Base-by-base conservation (phyloP, 23 tunicate genomes). In the Diplosoma virens region DNA sequence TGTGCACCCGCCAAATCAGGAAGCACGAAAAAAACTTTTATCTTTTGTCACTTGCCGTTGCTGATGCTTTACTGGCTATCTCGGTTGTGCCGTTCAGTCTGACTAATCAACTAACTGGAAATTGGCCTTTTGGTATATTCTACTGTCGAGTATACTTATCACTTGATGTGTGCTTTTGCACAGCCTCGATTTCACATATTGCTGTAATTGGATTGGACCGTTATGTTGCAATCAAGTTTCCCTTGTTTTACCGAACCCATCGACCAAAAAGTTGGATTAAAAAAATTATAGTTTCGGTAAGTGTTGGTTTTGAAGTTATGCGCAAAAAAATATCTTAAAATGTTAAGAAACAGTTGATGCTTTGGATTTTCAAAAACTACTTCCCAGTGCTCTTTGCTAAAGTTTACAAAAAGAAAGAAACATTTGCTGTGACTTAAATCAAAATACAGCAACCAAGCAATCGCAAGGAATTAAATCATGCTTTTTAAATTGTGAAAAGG, bases 171-270 rank as follows among this genome's bases (percentile, higher is more conserved):
- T 37, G 81, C 54, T 76, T 92, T 17, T 85, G 92, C 70, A 92
- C 97, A 2, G 97, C 97, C 25, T 92, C 97, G 17, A 92, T 92
- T 2, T 92, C 92, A 76, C 81, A 67, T 61, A 92, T 92, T 33
- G 87, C 93, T 64, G 72, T 72, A 47, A 92, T 92, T 58, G 97
- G 92, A 16, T 23, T 92, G 33, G 97, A 92, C 73, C 83, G 97
- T 0, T 92, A 79, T 65, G 71, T 77, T 18, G 85, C 97, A 0
- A 87, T 92, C 24, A 76, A 77, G 36, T 78, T 50, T 33, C 97
- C 97, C 14, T 54, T 77, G 6, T 64, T 79, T 34, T 86, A 71
- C 66, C 67, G 82, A 36, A n/a, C n/a, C n/a, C n/a, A n/a, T n/a
- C n/a, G n/a, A n/a, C n/a, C n/a, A n/a, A n/a, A n/a, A n/a, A n/a